A percentile compares a stretch with the other conserved stretches of the same genome.
Evolutionary conservation across 2,797 vertebrate genomes (phyloP).

Genomic region (Staurois parvus): DNA sequence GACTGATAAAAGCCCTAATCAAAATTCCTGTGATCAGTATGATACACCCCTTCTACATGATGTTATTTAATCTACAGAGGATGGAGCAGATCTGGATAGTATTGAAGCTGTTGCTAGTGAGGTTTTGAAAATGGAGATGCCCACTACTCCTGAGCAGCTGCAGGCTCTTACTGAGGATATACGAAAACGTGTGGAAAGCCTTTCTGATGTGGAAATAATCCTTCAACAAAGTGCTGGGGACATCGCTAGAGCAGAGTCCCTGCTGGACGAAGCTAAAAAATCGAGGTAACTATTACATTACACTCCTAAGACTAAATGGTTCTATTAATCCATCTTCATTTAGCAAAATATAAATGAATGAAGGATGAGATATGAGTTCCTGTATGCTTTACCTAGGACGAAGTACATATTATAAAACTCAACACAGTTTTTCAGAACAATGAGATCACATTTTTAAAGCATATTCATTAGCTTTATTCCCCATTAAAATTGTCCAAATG

Average conservation of each 20-base stretch:
- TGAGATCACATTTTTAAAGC: too few species aligned
- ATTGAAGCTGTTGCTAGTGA: conserved; percentile 93
- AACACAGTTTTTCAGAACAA: too few species aligned
- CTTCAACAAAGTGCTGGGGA: conserved; percentile 89
- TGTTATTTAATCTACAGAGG: conserved; percentile 74
- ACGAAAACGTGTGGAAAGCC: conserved; percentile 87
- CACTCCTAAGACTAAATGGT: too few species aligned
- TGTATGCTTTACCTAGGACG: too few species aligned
- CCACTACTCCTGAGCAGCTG: conserved; percentile 90
- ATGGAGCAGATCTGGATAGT: conserved; percentile 92
- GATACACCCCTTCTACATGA: background rate
- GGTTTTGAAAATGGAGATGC: conserved; percentile 96
- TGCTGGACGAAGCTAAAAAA: conserved; percentile 87
- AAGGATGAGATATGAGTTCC: too few species aligned
- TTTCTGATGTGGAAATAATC: conserved; percentile 90
- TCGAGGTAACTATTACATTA: conserved; percentile 79
- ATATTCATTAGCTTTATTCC: too few species aligned
- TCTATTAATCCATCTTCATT: too few species aligned
- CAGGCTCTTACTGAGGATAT: conserved; percentile 92
- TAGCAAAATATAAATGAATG: too few species aligned
- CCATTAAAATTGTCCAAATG: too few species aligned
- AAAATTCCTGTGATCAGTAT: too few species aligned
- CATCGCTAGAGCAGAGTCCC: conserved; percentile 86
- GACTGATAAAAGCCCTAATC: too few species aligned
- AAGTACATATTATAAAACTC: too few species aligned